Percentiles rank a stretch among this genome's conserved stretches.
Evolutionary conservation across 1,140 invertebrate species (phyloP).

Genomic region (Trachymyrmex cornetzi): DNA sequence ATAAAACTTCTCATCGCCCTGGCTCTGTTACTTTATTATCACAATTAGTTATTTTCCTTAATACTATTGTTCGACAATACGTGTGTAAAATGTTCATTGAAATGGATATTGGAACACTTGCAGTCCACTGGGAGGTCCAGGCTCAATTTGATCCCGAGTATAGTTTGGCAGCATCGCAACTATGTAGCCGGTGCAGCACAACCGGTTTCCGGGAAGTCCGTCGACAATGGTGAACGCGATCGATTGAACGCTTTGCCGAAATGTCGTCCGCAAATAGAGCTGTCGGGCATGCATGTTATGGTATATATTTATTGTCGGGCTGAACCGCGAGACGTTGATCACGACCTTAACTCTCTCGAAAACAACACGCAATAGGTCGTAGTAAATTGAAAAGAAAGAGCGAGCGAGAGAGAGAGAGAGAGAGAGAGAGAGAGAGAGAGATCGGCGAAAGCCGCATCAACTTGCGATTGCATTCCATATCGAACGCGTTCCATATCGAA

Average conservation of each 20-base stretch:
- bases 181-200: slow-evolving; percentile 5
- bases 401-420: neutral
- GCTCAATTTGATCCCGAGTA: slow-evolving; percentile 37
- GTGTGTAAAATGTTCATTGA: neutral
- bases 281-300: neutral
- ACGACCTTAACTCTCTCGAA: slow-evolving; percentile 51
- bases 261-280: slow-evolving; percentile 27
- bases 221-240: slow-evolving; percentile 22
- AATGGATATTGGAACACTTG: neutral
- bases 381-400: neutral
- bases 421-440: neutral
- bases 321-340: slow-evolving; percentile 11
- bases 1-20: neutral
- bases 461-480: neutral
- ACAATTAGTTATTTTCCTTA: neutral
- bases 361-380: neutral
- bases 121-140: neutral
- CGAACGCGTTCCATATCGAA: neutral
- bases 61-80: neutral
- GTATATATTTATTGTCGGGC: neutral
- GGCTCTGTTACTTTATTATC: neutral
- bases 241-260: slow-evolving; percentile 28
- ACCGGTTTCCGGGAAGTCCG: slow-evolving; percentile 24
- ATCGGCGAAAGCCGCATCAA: neutral
- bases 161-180: neutral